Percentiles rank a stretch among this genome's conserved stretches.
Conservation (phyloP, 92 coral and sea anemone species). For the Zoanthus solanderi region DNA sequence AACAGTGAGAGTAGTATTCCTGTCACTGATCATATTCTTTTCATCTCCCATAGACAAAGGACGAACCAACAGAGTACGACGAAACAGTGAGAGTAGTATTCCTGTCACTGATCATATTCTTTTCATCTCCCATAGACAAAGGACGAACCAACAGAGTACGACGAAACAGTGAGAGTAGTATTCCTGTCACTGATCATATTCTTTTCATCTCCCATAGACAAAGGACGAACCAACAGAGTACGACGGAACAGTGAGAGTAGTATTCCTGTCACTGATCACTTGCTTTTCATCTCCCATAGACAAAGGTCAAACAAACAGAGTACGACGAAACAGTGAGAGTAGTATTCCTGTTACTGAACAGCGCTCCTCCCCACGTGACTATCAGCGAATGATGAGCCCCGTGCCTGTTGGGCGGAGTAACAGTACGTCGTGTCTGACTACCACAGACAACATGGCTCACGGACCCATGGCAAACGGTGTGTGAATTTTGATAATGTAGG, state of each 20-base stretch:
- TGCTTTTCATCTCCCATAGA: neutral
- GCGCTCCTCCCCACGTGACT: conserved; percentile 72
- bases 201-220: neutral
- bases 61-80: no score
- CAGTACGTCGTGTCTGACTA: conserved; percentile 84
- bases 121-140: no score
- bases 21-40: no score
- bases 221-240: no score
- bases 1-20: no score
- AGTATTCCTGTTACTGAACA: conserved; percentile 75
- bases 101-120: no score
- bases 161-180: no score
- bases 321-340: conserved; percentile 84
- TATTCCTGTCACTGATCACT: neutral
- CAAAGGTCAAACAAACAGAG: conserved; percentile 26
- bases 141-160: no score
- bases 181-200: neutral
- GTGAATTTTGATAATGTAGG: neutral
- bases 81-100: no score
- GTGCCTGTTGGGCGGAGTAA: conserved; percentile 84
- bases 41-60: no score
- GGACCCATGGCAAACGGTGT: conserved; percentile 76
- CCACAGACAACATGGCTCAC: conserved; percentile 69
- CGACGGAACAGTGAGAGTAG: no score
- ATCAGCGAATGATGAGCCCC: conserved; percentile 84